Base-by-base conservation (phyloP, 1,140 invertebrate species). In the Drosophila sproati region DNA sequence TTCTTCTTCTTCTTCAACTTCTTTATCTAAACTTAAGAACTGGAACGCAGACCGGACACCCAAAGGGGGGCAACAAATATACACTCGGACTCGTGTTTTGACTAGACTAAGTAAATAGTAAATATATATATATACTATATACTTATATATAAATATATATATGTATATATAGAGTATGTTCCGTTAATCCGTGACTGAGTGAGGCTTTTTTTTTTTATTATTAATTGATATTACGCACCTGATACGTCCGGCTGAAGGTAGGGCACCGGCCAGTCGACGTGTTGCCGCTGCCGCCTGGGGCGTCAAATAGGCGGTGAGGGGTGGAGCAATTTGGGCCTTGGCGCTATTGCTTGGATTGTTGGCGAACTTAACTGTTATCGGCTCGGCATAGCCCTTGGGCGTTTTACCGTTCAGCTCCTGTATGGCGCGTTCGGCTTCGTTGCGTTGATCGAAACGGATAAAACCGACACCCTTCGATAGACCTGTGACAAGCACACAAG, bases 341-440 rank as follows among this genome's bases (percentile, higher is more conserved):
- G 94, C 94, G 83, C 94, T 94, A 82, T 94, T 94, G 89, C 94
- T 94, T n/a, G 94, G 94, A 82, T 94, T 94, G 78, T 95, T 95
- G 73, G 94, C 94, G 92, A 94, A 94, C 79, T 94, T 94, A 3
- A 95, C 94, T 69, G 94, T 94, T 56, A 95, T 94, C 6, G 94
- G 94, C 29, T 94, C 94, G 34, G 93, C 93, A 59, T 94, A 94
- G 43, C 94, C 94, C 66, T 94, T 94, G 5, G 94, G 94, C 60
- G 94, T 93, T 63, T 94, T 94, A 48, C 94, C 94, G 83, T 95
- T 95, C 73, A 95, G 82, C 89, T 94, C 94, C 82, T 94, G 94
- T 74, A 95, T 95, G 68, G 94, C 94, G 41, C 93, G 93, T 80
- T 95, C 94, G 50, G 94, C 94, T 89, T 95, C 94, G 75, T 93